These are phyloP conservation scores for Argyresthia albistria DNA, from an alignment of 2,888 invertebrate species.

Conservation along the genomic window DNA sequence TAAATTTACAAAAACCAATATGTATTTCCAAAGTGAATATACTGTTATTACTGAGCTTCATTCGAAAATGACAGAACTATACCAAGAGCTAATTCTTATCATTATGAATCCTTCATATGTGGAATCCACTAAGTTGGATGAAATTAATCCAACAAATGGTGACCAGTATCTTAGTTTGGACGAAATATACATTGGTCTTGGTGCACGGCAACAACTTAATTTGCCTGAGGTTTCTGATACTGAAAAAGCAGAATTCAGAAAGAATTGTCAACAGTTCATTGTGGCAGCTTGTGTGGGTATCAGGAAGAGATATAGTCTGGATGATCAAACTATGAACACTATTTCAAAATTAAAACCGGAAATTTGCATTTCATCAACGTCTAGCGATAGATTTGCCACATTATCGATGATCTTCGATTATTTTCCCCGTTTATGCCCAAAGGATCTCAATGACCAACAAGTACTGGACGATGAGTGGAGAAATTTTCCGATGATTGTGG, in stretches of 20 bases:
- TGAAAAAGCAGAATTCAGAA: not conserved
- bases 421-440: too few relatives aligned
- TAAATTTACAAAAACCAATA: not conserved
- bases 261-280: not conserved
- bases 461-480: too few relatives aligned
- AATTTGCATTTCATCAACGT: too few relatives aligned
- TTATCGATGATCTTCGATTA: too few relatives aligned
- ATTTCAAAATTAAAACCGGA: not conserved
- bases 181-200: not conserved
- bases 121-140: not conserved
- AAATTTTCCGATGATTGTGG: too few relatives aligned
- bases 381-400: too few relatives aligned
- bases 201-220: not conserved
- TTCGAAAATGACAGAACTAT: not conserved
- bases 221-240: not conserved
- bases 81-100: slow-evolving; percentile 1
- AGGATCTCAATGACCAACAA: too few relatives aligned
- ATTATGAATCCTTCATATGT: not conserved
- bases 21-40: slow-evolving; percentile 1
- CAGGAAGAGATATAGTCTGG: not conserved
- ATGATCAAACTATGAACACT: not conserved
- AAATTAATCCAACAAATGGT: not conserved
- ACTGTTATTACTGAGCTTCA: not conserved
- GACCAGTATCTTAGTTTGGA: not conserved
- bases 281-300: not conserved